Evolutionary conservation across 2,113 vertebrate species (phyloP), one percentile per base, ranked within the genome.

Genomic region (Gambusia affinis): DNA sequence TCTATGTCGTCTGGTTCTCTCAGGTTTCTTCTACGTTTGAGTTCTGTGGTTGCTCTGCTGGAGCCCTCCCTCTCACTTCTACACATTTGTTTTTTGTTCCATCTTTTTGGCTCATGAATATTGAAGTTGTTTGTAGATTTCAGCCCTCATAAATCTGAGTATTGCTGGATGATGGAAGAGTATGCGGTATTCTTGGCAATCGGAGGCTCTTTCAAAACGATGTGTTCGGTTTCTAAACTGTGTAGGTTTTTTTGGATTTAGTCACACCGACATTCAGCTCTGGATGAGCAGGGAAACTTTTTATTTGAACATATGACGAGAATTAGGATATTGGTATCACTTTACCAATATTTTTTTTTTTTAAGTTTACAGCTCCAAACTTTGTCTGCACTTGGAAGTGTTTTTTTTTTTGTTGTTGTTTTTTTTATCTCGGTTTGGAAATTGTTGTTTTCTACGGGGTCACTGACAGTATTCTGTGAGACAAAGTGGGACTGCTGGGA

Each of bases 101-200:
- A 57, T 69, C 54, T 54, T 37, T 37, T 37, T 76, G 33, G 68
- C 71, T 67, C 4, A 4, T 33, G 60, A 44, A 47, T 61, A 4
- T 57, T 11, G 27, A 60, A 66, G 54, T 3, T 65, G 68, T 61
- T 68, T 62, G 54, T 14, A 28, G 24, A 30, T 67, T 51, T 73
- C 22, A 71, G 62, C 12, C 19, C 60, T 33, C 44, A n/a, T 65
- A 29, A 28, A 35, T 73, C 29, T 22, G 33, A 42, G 60, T 60
- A 35, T 70, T 62, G 44, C 31, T 54, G 24, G 24, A 1, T 35
- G 22, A 35, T 22, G 19, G 10, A 22, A 64, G 19, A 47, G 29
- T 6, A 27, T 54, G 15, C 42, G 28, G 17, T 42, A 31, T 61
- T 70, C 17, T 67, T 64, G 44, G 70, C 63, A 12, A 33, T 60